These are phyloP conservation scores for Micropterix aruncella DNA, from an alignment of 2,888 invertebrate species.

Conservation along the genomic window DNA sequence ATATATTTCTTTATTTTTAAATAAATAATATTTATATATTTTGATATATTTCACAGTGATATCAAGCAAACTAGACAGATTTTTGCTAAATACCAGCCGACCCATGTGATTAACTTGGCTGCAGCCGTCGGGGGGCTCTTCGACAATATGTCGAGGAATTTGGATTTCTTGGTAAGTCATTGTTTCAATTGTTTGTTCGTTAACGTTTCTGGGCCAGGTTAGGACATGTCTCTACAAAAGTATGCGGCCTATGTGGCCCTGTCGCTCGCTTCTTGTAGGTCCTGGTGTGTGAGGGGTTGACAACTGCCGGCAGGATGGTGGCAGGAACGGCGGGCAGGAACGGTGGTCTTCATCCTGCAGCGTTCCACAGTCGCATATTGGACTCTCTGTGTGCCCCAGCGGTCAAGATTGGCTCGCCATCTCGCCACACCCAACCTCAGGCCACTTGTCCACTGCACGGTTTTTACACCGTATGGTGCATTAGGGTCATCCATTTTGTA, in stretches of 20 bases:
- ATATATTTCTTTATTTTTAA: no score
- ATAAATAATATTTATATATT: no score
- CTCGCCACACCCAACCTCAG: neutral
- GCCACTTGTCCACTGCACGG: no score
- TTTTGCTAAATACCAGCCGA: constrained; percentile 74
- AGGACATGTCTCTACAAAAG: no score
- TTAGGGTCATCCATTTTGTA: no score
- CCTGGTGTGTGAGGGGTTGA: neutral
- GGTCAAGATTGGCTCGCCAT: no score
- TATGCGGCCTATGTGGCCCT: no score
- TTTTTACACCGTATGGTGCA: no score
- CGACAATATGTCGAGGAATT: constrained; percentile 88
- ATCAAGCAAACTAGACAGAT: constrained; percentile 55
- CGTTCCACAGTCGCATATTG: no score
- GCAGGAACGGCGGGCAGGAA: neutral
- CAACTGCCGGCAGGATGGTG: neutral
- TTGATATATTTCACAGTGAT: constrained; percentile 44
- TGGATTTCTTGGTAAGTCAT: constrained; percentile 87
- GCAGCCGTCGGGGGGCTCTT: constrained; percentile 98
- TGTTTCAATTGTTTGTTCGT: constrained; percentile 1
- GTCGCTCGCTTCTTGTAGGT: no score
- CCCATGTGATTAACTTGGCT: constrained; percentile 93
- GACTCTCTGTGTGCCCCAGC: no score
- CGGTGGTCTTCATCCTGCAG: no score
- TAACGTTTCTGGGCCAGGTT: neutral